Base-by-base conservation (phyloP, 1,140 invertebrate species). In the Cheumatopsyche charites region DNA sequence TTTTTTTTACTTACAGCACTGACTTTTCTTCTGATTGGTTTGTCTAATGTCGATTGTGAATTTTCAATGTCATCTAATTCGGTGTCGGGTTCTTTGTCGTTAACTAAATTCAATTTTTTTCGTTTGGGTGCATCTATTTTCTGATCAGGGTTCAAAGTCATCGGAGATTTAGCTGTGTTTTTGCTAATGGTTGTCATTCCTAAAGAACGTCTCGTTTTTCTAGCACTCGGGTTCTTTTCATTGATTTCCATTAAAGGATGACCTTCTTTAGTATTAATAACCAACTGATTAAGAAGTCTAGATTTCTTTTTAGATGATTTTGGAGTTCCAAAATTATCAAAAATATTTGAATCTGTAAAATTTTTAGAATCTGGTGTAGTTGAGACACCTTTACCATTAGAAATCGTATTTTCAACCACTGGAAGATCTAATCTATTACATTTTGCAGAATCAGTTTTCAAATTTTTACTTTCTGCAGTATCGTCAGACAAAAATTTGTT, bases 181-280 rank as follows among this genome's bases (percentile, higher is more conserved):
- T 5, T 13, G 4, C 13, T 49, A 5, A 49, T 21, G 13, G 19
- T 5, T 5, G 55, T 23, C 23, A 23, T 61, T 19, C 21, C 11
- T 47, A 66, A 29, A 41, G 66, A 68, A 11, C 66, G 47, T 41
- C 66, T 55, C 0, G 47, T 68, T 17, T 58, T 52, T 3, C 65
- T 15, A 13, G 43, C 15, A 41, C 17, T 67, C 36, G 26, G 1
- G 36, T 43, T 67, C 25, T 17, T 29, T 6, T 61, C n/a, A 19
- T 19, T 65, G 12, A 65, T 17, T 9, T 65, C n/a, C 1, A 67
- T 68, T 17, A 79, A 80, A 42, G 82, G 82, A 77, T 85, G 80
- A 23, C 82, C 82, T 78, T 84, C 80, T 1, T 83, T 83, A 77
- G 79, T 85, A 71, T 85, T 82, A 26, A 84, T 85, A 7, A 77